Base-by-base conservation (phyloP, 1,140 invertebrate species). In the Acromyrmex heyeri region DNA sequence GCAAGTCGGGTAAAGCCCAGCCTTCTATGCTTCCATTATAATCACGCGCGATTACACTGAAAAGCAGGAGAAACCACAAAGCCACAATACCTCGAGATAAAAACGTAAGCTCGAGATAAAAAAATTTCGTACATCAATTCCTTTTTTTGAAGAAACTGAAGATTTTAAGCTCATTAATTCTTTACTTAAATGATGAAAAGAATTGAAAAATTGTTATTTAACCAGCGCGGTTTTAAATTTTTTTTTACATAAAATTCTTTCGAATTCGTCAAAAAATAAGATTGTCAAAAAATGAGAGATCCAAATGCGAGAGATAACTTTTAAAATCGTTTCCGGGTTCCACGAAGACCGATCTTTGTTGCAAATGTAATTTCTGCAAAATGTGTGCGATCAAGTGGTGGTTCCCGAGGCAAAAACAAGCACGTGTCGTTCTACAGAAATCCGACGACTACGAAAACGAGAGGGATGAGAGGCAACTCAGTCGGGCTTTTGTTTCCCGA, bases 401-500 rank as follows among this genome's bases (percentile, higher is more conserved):
- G 1, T n/a, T 12, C 44, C 24, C 38, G 5, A 78, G 44, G 65
- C n/a, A 24, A 61, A 21, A n/a, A 14, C 12, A 38, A 44, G 77
- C 64, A 69, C 67, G 30, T 61, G 38, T 83, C 67, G 55, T 48
- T 21, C 24, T 18, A 7, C 34, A 48, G 65, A 82, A 73, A 82
- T 12, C 24, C 53, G 18, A 48, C 34, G 53, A n/a, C 48, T 21
- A 27, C 34, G 78, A 81, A 82, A 72, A 48, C 21, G 69, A 34
- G 79, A 21, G 38, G n/a, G 50, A 3, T 3, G 72, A 10, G 12
- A 16, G n/a, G 55, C 3, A 53, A 53, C 48, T n/a, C 65, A 16
- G 78, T 82, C 65, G 12, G n/a, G 76, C 89, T 87, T 50, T 89
- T 88, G 88, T 88, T 81, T 86, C 89, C 59, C 53, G 61, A 53